These are phyloP conservation scores for Holocentrus rufus DNA, from an alignment of 2,797 vertebrate genomes.

Conservation along the genomic window DNA sequence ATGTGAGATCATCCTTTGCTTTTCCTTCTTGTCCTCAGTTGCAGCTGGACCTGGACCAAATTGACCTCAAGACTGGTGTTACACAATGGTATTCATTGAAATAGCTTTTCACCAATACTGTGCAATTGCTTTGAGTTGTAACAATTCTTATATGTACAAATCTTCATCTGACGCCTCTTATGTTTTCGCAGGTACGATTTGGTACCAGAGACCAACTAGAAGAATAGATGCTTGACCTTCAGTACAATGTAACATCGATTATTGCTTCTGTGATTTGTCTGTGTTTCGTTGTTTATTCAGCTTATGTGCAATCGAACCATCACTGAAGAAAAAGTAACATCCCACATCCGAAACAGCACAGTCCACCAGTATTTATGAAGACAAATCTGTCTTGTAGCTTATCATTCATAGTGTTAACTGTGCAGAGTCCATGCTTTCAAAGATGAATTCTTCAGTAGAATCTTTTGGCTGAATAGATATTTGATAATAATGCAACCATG, in stretches of 20 bases:
- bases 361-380: slow-evolving; percentile 63
- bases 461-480: slow-evolving; percentile 70
- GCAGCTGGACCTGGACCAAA: slow-evolving; percentile 86
- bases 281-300: slow-evolving; percentile 67
- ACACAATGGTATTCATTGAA: slow-evolving; percentile 85
- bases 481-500: slow-evolving; percentile 72
- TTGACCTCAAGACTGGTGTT: slow-evolving; percentile 84
- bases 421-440: slow-evolving; percentile 45
- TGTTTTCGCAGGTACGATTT: slow-evolving; percentile 81
- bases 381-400: slow-evolving; percentile 56
- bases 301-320: slow-evolving; percentile 65
- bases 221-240: slow-evolving; percentile 34
- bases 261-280: slow-evolving; percentile 70
- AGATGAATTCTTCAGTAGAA: slow-evolving; percentile 64
- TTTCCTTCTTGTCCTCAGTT: slow-evolving; percentile 75
- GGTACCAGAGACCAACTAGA: slow-evolving; percentile 79
- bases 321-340: slow-evolving; percentile 56
- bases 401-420: slow-evolving; percentile 59
- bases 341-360: slow-evolving; percentile 46
- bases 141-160: background rate
- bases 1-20: slow-evolving; percentile 9
- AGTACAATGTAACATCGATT: slow-evolving; percentile 53
- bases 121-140: background rate
- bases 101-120: background rate
- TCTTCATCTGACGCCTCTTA: slow-evolving; percentile 10